Evolutionary conservation across 2,888 invertebrate genomes (phyloP).

Genomic region (Axea sp.): DNA sequence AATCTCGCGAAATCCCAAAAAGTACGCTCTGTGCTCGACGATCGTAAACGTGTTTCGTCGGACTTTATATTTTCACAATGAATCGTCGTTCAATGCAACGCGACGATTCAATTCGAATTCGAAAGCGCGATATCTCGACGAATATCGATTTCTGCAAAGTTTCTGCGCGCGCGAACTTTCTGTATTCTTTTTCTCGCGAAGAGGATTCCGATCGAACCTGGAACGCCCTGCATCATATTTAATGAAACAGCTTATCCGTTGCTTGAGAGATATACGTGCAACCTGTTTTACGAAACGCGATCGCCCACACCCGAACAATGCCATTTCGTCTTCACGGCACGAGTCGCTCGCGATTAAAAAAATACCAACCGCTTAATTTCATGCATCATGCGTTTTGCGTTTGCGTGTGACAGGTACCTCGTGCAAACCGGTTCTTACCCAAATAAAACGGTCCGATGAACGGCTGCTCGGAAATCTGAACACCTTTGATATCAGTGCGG

Average conservation of each 20-base stretch:
- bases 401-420: constrained; percentile 21
- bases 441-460: constrained; percentile 15
- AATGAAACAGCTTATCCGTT: constrained; percentile 46
- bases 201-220: constrained; percentile 1
- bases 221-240: constrained; percentile 31
- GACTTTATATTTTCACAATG: neutral
- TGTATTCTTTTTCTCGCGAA: neutral
- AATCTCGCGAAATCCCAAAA: too few relatives aligned
- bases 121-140: constrained; percentile 6
- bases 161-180: constrained; percentile 3
- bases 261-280: constrained; percentile 20
- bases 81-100: constrained; percentile 5
- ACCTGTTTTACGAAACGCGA: constrained; percentile 22
- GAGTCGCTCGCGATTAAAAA: constrained; percentile 33
- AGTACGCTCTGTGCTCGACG: too few relatives aligned
- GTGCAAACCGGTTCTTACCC: constrained; percentile 29
- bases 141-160: constrained; percentile 14
- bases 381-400: constrained; percentile 31
- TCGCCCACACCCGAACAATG: constrained; percentile 3
- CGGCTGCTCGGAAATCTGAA: constrained; percentile 28
- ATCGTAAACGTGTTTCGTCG: constrained; percentile 2
- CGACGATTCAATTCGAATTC: constrained; percentile 14
- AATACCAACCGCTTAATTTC: constrained; percentile 41
- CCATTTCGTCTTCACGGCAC: constrained; percentile 18
- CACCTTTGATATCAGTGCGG: constrained; percentile 8